These are phyloP conservation scores for Drosophila lacertosa DNA, from an alignment of 1,140 invertebrate species.

Conservation along the genomic window DNA sequence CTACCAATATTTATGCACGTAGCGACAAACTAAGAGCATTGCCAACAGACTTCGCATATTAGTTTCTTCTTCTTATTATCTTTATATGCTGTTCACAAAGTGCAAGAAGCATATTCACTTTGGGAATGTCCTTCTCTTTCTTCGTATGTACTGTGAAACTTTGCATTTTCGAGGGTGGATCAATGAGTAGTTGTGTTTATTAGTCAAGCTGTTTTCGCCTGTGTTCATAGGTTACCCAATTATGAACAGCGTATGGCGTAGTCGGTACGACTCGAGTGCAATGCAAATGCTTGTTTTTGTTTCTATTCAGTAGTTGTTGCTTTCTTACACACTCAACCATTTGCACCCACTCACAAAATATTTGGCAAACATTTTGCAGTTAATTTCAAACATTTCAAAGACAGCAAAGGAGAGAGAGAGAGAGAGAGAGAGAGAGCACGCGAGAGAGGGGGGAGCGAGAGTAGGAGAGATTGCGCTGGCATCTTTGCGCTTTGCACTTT, in stretches of 20 bases:
- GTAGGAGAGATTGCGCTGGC: not conserved
- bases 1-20: conserved; percentile 4
- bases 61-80: not conserved
- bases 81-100: too few species aligned
- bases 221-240: too few species aligned
- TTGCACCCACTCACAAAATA: conserved; percentile 26
- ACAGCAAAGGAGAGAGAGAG: not conserved
- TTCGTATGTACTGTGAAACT: too few species aligned
- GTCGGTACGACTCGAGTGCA: too few species aligned
- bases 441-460: not conserved
- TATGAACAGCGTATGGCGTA: too few species aligned
- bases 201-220: too few species aligned
- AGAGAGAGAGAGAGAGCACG: not conserved
- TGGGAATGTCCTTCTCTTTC: too few species aligned
- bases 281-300: conserved; percentile 1
- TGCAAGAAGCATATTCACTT: too few species aligned
- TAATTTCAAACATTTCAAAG: conserved; percentile 19
- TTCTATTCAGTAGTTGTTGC: too few species aligned
- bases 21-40: not conserved
- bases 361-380: conserved; percentile 46
- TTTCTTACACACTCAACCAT: conserved; percentile 7
- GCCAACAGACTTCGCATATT: not conserved
- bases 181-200: too few species aligned
- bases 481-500: conserved; percentile 11
- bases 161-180: too few species aligned